These are phyloP conservation scores for Gonioctena quinquepunctata DNA, from an alignment of 1,140 invertebrate genomes.

Conservation along the genomic window DNA sequence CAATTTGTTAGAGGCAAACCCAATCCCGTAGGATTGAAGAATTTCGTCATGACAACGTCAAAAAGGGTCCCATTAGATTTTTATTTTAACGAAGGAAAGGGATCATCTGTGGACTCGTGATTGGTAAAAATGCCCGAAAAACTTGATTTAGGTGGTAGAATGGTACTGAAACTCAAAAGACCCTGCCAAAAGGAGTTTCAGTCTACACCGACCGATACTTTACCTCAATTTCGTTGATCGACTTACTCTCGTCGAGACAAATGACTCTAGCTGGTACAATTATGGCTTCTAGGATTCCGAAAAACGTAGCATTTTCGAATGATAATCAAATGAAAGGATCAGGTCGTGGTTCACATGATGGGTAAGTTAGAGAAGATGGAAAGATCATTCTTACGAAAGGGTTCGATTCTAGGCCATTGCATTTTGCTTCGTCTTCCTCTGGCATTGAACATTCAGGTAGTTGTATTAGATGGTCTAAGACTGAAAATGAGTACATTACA, in stretches of 20 bases:
- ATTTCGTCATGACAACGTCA: too few relatives aligned
- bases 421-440: conserved; percentile 12
- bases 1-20: too few relatives aligned
- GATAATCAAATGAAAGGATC: conserved; percentile 22
- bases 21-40: too few relatives aligned
- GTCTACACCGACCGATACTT: conserved; percentile 21
- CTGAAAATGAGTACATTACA: not conserved
- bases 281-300: conserved; percentile 19
- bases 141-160: too few relatives aligned
- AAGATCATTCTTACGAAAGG: conserved; percentile 17
- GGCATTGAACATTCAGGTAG: not conserved
- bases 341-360: conserved; percentile 20
- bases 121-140: too few relatives aligned
- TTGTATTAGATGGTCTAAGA: conserved; percentile 14
- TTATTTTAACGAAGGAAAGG: too few relatives aligned
- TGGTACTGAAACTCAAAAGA: too few relatives aligned
- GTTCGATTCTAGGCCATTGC: conserved; percentile 8
- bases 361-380: conserved; percentile 16
- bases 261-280: conserved; percentile 25
- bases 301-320: not conserved
- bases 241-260: conserved; percentile 10
- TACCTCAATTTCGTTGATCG: conserved; percentile 27
- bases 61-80: too few relatives aligned
- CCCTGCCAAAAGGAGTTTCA: too few relatives aligned
- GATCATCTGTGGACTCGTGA: too few relatives aligned